Evolutionary conservation across 2,113 vertebrate genomes (phyloP).

Genomic region (Nipponia nippon): DNA sequence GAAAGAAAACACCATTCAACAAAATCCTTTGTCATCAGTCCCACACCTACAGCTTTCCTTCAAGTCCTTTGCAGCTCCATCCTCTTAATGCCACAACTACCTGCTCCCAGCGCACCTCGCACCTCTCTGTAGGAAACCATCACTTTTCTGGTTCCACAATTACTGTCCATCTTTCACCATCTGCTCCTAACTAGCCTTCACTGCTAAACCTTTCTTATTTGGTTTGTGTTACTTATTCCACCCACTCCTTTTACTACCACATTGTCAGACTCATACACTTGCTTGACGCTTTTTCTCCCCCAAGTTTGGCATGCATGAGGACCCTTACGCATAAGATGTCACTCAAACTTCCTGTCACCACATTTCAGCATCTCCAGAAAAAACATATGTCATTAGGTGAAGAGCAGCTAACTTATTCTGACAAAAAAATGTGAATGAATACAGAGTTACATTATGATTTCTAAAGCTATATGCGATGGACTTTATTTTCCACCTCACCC

Average conservation of each 20-base stretch:
- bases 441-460: neutral
- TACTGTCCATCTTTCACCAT: neutral
- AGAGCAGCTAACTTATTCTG: neutral
- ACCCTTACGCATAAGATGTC: neutral
- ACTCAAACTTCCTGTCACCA: neutral
- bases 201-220: neutral
- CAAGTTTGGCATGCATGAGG: neutral
- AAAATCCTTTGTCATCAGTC: neutral
- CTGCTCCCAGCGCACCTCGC: neutral
- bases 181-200: neutral
- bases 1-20: neutral
- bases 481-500: accelerated
- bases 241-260: neutral
- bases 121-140: neutral
- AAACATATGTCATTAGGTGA: neutral
- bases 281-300: neutral
- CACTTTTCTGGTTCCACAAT: neutral
- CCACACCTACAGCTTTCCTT: neutral
- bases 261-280: neutral
- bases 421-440: neutral
- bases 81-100: neutral
- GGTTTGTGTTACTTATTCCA: neutral
- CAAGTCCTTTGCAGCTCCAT: neutral
- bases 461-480: neutral
- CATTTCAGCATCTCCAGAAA: neutral